These are phyloP conservation scores for Bos javanicus DNA, from an alignment of 2,113 vertebrate genomes.

Conservation along the genomic window DNA sequence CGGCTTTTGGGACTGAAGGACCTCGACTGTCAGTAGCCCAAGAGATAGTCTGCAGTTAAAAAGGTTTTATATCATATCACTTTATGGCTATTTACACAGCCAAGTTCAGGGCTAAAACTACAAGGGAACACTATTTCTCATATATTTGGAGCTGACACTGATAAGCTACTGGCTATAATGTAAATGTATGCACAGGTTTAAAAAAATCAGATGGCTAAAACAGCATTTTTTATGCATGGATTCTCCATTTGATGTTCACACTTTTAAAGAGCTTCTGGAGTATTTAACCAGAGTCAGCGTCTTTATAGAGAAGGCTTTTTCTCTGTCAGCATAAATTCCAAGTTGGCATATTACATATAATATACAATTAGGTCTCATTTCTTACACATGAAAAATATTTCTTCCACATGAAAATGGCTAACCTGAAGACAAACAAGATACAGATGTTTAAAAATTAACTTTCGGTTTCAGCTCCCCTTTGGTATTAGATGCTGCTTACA, in stretches of 20 bases:
- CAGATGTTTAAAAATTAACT: not conserved
- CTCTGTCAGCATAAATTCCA: constrained; percentile 45
- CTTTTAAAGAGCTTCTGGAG: constrained; percentile 1
- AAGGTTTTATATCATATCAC: constrained; percentile 53
- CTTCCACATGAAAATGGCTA: constrained; percentile 5
- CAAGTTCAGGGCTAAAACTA: constrained; percentile 54
- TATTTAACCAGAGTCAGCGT: constrained; percentile 21
- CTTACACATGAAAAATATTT: not conserved
- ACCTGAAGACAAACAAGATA: constrained; percentile 11
- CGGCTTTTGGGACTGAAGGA: not conserved
- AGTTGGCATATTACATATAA: constrained; percentile 39
- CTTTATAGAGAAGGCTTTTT: constrained; percentile 20
- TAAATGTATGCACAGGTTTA: constrained; percentile 44
- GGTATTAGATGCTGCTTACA: not conserved
- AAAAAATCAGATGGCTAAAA: constrained; percentile 7
- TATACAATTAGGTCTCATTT: not conserved
- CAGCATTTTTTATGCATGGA: not conserved
- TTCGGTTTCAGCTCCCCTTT: not conserved
- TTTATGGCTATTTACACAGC: constrained; percentile 44
- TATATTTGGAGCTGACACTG: not conserved
- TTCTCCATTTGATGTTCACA: not conserved
- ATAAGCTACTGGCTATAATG: constrained; percentile 46
- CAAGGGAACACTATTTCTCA: not conserved
- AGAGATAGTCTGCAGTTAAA: constrained; percentile 35
- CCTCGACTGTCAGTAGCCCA: not conserved